Conservation (phyloP, 2,797 vertebrate genomes). For the Pseudomugil tenellus region DNA sequence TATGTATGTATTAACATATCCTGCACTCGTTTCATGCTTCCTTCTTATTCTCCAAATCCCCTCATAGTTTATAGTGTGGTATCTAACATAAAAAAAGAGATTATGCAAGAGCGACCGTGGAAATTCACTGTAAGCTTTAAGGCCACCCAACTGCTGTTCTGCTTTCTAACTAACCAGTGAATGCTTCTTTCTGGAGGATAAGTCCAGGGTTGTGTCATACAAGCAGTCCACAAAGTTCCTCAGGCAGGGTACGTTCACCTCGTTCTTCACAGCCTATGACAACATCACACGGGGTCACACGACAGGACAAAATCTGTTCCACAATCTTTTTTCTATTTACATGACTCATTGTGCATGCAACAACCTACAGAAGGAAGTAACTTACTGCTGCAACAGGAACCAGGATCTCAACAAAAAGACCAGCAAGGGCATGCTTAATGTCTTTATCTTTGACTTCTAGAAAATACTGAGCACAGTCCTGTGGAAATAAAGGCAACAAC, state of each 20-base stretch:
- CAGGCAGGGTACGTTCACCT: constrained; percentile 98
- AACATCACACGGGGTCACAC: constrained; percentile 25
- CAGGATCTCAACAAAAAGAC: constrained; percentile 97
- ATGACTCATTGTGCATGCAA: constrained; percentile 2
- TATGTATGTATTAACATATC: background rate
- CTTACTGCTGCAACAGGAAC: constrained; percentile 97
- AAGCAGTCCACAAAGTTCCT: constrained; percentile 98
- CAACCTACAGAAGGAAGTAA: constrained; percentile 46
- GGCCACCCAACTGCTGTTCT: constrained; percentile 14
- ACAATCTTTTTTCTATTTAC: background rate
- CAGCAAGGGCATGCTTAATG: constrained; percentile 95
- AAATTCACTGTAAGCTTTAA: constrained; percentile 54
- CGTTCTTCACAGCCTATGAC: constrained; percentile 94
- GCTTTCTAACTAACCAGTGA: constrained; percentile 88
- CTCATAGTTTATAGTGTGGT: constrained; percentile 35
- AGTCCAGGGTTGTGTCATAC: constrained; percentile 95
- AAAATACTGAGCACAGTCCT: constrained; percentile 99
- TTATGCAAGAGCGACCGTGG: constrained; percentile 52
- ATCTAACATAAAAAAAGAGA: constrained; percentile 15
- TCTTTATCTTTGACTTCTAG: constrained; percentile 99
- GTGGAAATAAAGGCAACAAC: constrained; percentile 25
- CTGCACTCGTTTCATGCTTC: constrained; percentile 10
- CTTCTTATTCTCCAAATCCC: constrained; percentile 21
- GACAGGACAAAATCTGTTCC: background rate
- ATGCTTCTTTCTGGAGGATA: constrained; percentile 97